phyloP scores from a whole-genome alignment of 2,888 invertebrate species.

The Lobophora halterata region DNA sequence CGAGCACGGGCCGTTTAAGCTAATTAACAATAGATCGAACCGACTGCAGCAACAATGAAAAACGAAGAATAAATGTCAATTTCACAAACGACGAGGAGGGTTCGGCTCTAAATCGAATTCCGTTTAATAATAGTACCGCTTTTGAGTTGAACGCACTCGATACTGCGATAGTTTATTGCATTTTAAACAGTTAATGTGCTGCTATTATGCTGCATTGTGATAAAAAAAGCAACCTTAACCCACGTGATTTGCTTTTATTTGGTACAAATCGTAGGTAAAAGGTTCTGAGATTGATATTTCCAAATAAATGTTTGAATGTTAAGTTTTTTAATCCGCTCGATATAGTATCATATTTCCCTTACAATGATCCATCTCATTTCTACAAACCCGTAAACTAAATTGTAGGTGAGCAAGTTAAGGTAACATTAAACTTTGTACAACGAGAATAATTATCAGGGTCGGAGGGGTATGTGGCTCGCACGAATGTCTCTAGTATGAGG shows the following conservation, averaged over 20 bases:
- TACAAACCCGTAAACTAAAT: slow-evolving; percentile 22
- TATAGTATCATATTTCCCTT: no score
- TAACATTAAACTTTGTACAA: slow-evolving; percentile 66
- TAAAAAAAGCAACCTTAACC: no score
- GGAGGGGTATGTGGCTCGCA: slow-evolving; percentile 50
- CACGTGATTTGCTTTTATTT: no score
- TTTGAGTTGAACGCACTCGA: slow-evolving; percentile 78
- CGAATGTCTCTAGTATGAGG: slow-evolving; percentile 69
- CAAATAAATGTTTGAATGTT: no score
- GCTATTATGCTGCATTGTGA: slow-evolving; percentile 9
- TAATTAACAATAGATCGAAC: slow-evolving; percentile 80
- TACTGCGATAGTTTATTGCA: slow-evolving; percentile 74
- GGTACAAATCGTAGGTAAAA: no score
- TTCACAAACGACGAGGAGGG: slow-evolving; percentile 80
- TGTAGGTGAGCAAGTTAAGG: slow-evolving; percentile 45
- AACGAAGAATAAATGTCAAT: slow-evolving; percentile 81
- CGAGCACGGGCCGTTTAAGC: slow-evolving; percentile 75
- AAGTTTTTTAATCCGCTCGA: no score
- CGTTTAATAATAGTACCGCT: slow-evolving; percentile 78
- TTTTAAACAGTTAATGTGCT: slow-evolving; percentile 43
- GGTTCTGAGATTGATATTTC: no score
- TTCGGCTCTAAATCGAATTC: slow-evolving; percentile 79
- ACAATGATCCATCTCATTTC: slow-evolving; percentile 18
- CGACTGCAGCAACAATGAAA: slow-evolving; percentile 78
- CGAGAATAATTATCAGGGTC: slow-evolving; percentile 72